Percentiles rank a stretch among this genome's conserved stretches.
These are phyloP conservation scores for Pectinophora gossypiella DNA, from an alignment of 1,140 invertebrate genomes.

Conservation along the genomic window DNA sequence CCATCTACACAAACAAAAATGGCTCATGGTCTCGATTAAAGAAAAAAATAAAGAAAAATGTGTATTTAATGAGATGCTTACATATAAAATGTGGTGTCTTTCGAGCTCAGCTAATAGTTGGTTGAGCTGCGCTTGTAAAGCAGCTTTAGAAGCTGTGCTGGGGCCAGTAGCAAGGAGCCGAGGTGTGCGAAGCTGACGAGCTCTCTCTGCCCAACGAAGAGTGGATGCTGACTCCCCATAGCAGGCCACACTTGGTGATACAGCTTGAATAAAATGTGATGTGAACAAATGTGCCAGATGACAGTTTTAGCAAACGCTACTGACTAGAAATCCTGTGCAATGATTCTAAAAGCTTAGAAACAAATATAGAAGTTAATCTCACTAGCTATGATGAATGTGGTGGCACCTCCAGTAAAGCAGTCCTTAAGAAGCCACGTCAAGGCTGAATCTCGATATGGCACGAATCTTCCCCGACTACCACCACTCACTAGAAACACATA, in stretches of 20 bases:
- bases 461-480: slow-evolving; percentile 74
- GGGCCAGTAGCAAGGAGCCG: slow-evolving; percentile 76
- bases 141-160: slow-evolving; percentile 74
- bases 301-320: too few relatives aligned
- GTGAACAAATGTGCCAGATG: too few relatives aligned
- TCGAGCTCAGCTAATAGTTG: slow-evolving; percentile 40
- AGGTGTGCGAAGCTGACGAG: slow-evolving; percentile 77
- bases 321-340: too few relatives aligned
- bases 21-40: neutral
- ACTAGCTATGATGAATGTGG: slow-evolving; percentile 77
- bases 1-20: neutral
- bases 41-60: neutral
- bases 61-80: slow-evolving; percentile 17
- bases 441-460: slow-evolving; percentile 85
- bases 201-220: slow-evolving; percentile 81
- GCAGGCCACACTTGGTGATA: slow-evolving; percentile 81
- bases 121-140: slow-evolving; percentile 63
- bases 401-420: slow-evolving; percentile 74
- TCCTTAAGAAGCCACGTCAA: slow-evolving; percentile 84
- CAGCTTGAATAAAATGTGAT: slow-evolving; percentile 69
- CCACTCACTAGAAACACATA: slow-evolving; percentile 59
- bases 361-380: too few relatives aligned
- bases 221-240: slow-evolving; percentile 85
- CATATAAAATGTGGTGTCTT: slow-evolving; percentile 48
- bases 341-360: too few relatives aligned